phyloP scores from a whole-genome alignment of 37 sponge, comb jelly and placozoan species.

The Ianthella basta region DNA sequence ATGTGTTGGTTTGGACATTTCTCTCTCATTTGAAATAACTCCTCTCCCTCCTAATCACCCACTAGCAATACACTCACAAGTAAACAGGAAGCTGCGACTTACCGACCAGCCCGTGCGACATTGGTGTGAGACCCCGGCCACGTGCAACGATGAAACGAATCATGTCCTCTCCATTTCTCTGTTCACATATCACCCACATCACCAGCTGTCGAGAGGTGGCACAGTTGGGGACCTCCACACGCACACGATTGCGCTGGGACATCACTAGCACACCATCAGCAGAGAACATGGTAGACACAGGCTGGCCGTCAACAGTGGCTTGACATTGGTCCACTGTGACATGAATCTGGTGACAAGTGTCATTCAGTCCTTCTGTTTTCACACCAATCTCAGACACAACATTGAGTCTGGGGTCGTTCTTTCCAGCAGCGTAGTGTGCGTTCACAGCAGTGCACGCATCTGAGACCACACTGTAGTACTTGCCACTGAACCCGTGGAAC shows the following conservation, averaged over 20 bases:
- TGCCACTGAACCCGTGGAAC: not conserved
- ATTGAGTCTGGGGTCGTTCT: not conserved
- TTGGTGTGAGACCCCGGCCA: constrained; percentile 49
- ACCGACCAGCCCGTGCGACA: constrained; percentile 65
- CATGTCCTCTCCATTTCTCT: not conserved
- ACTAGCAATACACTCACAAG: not conserved
- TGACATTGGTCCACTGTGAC: not conserved
- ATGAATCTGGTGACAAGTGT: not conserved
- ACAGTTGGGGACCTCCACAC: constrained; percentile 60
- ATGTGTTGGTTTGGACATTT: no score
- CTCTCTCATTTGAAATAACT: not conserved
- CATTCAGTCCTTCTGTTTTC: not conserved
- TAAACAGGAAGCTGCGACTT: not conserved
- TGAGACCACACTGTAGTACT: constrained; percentile 8
- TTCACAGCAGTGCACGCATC: constrained; percentile 16
- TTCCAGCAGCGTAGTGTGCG: constrained; percentile 6
- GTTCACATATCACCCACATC: constrained; percentile 49
- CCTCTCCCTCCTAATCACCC: not conserved
- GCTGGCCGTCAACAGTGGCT: not conserved
- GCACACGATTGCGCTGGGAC: constrained; percentile 5
- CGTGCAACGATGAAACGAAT: constrained; percentile 41
- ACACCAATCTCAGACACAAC: constrained; percentile 9
- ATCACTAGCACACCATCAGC: constrained; percentile 8
- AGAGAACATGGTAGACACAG: not conserved
- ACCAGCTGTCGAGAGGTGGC: constrained; percentile 30